Conservation (phyloP, 2,113 vertebrate species). For the Cochlearius cochlearius region DNA sequence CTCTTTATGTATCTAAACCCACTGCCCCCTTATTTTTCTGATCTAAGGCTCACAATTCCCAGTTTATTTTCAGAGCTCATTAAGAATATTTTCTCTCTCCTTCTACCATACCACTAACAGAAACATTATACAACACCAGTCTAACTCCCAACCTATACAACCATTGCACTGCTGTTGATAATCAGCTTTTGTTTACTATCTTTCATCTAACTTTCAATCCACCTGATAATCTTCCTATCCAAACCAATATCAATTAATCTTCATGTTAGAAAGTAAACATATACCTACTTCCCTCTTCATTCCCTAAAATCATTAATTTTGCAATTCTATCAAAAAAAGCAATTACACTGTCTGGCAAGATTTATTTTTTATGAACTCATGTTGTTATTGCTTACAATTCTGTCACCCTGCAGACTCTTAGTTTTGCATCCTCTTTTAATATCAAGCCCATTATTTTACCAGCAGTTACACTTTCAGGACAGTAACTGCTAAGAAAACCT, state of each 20-base stretch:
- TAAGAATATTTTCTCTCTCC: background rate
- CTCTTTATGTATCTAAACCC: background rate
- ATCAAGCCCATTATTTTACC: slow-evolving; percentile 11
- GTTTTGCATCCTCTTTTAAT: background rate
- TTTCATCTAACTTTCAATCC: background rate
- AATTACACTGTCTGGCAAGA: background rate
- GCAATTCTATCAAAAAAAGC: slow-evolving; percentile 7
- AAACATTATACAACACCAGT: background rate
- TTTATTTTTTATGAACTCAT: slow-evolving; percentile 8
- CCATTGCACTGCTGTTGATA: background rate
- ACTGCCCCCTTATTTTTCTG: background rate
- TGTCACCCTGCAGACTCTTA: background rate
- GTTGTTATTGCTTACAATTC: background rate
- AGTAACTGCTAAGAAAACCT: background rate
- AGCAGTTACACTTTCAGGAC: background rate
- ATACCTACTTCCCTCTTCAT: background rate
- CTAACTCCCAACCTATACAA: background rate
- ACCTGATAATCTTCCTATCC: background rate
- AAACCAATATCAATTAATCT: slow-evolving; percentile 8
- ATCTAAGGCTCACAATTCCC: background rate
- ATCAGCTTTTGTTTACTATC: background rate
- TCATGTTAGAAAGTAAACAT: background rate
- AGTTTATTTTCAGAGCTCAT: slow-evolving; percentile 22
- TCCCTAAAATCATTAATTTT: slow-evolving; percentile 28
- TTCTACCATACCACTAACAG: background rate